Percentiles rank a stretch among this genome's conserved stretches.
Evolutionary conservation across 2,888 invertebrate genomes (phyloP).

Genomic region (Pheosia gnoma): DNA sequence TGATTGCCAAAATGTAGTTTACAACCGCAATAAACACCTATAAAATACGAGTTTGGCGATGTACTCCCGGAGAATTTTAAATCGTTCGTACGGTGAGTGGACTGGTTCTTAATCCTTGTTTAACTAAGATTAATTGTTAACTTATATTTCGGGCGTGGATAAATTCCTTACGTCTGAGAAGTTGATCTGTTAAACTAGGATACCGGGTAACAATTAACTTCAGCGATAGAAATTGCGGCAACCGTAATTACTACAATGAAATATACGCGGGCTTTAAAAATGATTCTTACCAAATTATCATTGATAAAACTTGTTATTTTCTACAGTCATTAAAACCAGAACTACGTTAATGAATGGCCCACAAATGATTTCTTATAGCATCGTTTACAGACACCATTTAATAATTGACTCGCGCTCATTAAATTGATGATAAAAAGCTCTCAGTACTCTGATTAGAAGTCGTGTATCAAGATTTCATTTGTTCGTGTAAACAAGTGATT

Average conservation of each 20-base stretch:
- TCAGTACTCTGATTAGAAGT: constrained; percentile 11
- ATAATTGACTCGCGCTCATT: constrained; percentile 19
- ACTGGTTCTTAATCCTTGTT: constrained; percentile 21
- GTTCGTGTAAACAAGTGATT: constrained; percentile 22
- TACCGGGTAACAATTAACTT: not conserved
- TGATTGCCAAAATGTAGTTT: constrained; percentile 10
- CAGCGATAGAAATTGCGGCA: not conserved
- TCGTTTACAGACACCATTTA: constrained; percentile 18
- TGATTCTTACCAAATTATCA: not conserved
- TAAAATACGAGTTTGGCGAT: constrained; percentile 24
- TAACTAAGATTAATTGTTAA: constrained; percentile 25
- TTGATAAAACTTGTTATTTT: not conserved
- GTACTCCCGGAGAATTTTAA: constrained; percentile 27
- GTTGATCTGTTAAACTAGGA: constrained; percentile 12
- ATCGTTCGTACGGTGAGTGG: constrained; percentile 15
- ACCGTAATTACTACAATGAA: not conserved
- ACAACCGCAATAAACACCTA: constrained; percentile 28
- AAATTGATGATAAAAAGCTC: constrained; percentile 13
- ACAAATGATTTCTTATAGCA: constrained; percentile 19
- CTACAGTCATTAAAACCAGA: not conserved
- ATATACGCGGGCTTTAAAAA: not conserved
- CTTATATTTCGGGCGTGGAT: constrained; percentile 25
- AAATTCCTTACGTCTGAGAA: constrained; percentile 25
- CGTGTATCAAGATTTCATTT: constrained; percentile 20
- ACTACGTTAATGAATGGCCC: constrained; percentile 9